Evolutionary conservation across 2,797 vertebrate genomes (phyloP).

Genomic region (Allobates femoralis): DNA sequence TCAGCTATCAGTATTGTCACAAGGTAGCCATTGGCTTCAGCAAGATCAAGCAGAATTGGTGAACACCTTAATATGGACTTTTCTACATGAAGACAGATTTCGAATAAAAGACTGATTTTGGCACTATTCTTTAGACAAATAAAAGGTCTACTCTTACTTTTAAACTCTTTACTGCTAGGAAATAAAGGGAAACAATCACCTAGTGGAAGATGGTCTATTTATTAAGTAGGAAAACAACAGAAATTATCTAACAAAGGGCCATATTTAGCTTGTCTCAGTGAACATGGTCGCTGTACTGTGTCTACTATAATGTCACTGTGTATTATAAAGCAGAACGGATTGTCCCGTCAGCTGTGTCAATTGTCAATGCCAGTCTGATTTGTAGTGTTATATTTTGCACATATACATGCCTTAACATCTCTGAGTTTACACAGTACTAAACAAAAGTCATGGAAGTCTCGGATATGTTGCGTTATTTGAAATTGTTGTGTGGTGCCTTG

Average conservation of each 20-base stretch:
- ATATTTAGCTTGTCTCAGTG: slow-evolving; percentile 73
- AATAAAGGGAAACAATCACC: neutral
- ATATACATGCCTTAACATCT: slow-evolving; percentile 91
- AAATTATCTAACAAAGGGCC: slow-evolving; percentile 58
- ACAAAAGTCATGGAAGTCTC: slow-evolving; percentile 70
- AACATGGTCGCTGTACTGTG: slow-evolving; percentile 76
- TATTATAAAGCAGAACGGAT: slow-evolving; percentile 69
- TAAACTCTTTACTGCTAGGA: slow-evolving; percentile 17
- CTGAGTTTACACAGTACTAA: slow-evolving; percentile 81
- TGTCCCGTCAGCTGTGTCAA: slow-evolving; percentile 69
- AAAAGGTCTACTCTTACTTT: slow-evolving; percentile 64
- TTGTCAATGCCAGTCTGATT: slow-evolving; percentile 72
- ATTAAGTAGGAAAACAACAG: slow-evolving; percentile 26
- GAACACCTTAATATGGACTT: slow-evolving; percentile 98
- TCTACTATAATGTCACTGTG: slow-evolving; percentile 67
- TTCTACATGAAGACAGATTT: slow-evolving; percentile 92
- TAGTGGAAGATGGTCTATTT: slow-evolving; percentile 20
- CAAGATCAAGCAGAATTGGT: slow-evolving; percentile 97
- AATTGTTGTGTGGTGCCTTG: slow-evolving; percentile 92
- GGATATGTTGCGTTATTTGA: slow-evolving; percentile 77
- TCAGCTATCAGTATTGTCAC: slow-evolving; percentile 92
- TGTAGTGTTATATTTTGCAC: slow-evolving; percentile 83
- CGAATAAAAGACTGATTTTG: slow-evolving; percentile 80
- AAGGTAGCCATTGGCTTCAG: slow-evolving; percentile 97
- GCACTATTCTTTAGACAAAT: slow-evolving; percentile 58